These are phyloP conservation scores for Anoncus sp. DNA, from an alignment of 2,888 invertebrate genomes.

Conservation along the genomic window DNA sequence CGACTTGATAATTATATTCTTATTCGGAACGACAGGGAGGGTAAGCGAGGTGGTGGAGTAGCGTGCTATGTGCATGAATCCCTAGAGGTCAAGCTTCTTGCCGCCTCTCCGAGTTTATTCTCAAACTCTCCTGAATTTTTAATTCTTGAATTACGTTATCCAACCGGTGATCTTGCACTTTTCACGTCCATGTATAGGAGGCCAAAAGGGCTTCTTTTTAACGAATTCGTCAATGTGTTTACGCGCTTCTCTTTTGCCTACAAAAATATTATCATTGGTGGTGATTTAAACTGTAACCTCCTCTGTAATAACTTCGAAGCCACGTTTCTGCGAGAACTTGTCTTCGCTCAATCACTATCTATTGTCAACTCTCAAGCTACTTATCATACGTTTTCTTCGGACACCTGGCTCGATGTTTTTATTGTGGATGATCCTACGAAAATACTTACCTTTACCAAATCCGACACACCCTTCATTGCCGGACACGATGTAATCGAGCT, in stretches of 20 bases:
- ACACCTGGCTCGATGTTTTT: constrained; percentile 10
- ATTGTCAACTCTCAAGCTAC: background rate
- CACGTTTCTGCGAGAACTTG: background rate
- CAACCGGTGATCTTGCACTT: background rate
- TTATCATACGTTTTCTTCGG: background rate
- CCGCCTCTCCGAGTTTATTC: background rate
- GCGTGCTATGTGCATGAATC: constrained; percentile 26
- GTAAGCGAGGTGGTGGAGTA: constrained; percentile 20
- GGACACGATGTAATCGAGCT: constrained; percentile 22
- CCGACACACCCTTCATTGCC: constrained; percentile 3
- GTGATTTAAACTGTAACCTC: background rate
- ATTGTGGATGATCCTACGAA: background rate
- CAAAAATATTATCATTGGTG: too few relatives aligned
- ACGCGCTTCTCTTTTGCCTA: too few relatives aligned
- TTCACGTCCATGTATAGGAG: constrained; percentile 1
- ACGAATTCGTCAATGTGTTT: too few relatives aligned
- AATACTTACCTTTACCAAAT: background rate
- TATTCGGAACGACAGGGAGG: constrained; percentile 16
- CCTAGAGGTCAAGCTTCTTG: background rate
- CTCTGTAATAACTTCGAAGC: background rate
- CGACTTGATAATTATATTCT: background rate
- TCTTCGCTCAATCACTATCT: background rate
- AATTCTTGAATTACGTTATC: background rate
- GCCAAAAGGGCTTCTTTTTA: too few relatives aligned
- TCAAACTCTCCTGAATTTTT: constrained; percentile 10